Conservation (phyloP, 92 coral and sea anemone species). For the Parazoanthus swiftii region DNA sequence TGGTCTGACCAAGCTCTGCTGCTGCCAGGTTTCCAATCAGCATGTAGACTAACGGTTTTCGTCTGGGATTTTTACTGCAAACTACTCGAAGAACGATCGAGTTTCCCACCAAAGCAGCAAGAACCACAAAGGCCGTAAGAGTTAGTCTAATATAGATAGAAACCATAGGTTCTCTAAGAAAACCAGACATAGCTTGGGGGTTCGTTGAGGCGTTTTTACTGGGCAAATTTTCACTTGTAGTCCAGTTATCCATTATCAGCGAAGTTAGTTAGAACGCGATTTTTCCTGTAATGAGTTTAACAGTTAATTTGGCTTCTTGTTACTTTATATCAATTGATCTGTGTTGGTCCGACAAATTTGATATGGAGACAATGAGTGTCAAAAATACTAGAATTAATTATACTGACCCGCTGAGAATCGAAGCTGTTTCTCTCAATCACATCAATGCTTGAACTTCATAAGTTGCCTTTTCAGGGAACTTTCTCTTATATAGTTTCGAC, state of each 20-base stretch:
- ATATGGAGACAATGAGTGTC: neutral
- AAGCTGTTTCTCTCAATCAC: neutral
- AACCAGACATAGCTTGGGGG: neutral
- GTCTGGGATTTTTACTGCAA: neutral
- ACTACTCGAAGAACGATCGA: constrained; percentile 26
- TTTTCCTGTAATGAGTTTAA: neutral
- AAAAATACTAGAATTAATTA: too few species aligned
- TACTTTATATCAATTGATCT: too few species aligned
- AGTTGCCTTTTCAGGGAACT: neutral
- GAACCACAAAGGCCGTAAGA: constrained; percentile 10
- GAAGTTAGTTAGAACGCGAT: neutral
- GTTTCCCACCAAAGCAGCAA: constrained; percentile 26
- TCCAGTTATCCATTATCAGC: neutral
- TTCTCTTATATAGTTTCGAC: neutral
- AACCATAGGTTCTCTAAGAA: neutral
- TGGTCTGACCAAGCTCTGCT: constrained; percentile 31
- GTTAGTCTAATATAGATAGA: neutral
- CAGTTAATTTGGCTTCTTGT: neutral
- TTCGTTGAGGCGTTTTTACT: neutral
- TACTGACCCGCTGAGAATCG: neutral
- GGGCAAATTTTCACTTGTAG: neutral
- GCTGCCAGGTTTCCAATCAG: constrained; percentile 27
- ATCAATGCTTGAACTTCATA: too few species aligned
- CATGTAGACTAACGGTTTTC: constrained; percentile 28
- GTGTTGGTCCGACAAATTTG: neutral